These are phyloP conservation scores for Semicossyphus pulcher DNA, from an alignment of 2,113 vertebrate genomes.

Conservation along the genomic window DNA sequence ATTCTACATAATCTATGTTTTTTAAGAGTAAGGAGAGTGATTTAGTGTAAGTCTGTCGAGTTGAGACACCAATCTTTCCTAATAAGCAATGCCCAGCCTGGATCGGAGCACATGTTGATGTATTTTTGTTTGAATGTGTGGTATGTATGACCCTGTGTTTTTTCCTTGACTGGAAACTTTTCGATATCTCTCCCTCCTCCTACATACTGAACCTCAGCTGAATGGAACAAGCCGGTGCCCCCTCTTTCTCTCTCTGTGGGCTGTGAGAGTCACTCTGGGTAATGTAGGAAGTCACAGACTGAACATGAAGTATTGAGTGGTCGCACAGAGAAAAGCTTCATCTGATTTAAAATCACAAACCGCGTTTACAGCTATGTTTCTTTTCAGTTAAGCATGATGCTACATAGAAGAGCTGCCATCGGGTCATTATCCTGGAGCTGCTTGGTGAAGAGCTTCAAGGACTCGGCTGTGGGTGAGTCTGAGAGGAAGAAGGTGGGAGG, in stretches of 20 bases:
- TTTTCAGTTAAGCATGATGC: not conserved
- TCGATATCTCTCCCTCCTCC: slow-evolving; percentile 27
- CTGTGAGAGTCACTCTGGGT: slow-evolving; percentile 21
- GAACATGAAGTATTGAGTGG: slow-evolving; percentile 3
- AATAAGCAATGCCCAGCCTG: no score
- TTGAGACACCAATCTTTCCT: no score
- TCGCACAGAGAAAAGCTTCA: not conserved
- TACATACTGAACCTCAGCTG: slow-evolving; percentile 42
- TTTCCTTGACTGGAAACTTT: slow-evolving; percentile 38
- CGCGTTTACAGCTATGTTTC: not conserved
- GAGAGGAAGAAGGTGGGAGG: slow-evolving; percentile 47
- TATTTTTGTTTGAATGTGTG: no score
- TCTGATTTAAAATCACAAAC: not conserved
- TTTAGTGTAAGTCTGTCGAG: no score
- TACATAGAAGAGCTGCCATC: not conserved
- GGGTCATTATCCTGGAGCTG: slow-evolving; percentile 37
- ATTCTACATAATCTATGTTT: no score
- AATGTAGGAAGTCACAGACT: slow-evolving; percentile 33
- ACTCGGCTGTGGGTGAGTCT: slow-evolving; percentile 37
- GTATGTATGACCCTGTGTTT: not conserved
- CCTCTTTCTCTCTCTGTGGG: slow-evolving; percentile 32
- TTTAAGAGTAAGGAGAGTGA: no score
- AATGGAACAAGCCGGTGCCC: slow-evolving; percentile 44
- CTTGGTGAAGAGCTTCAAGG: slow-evolving; percentile 29
- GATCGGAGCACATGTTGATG: not conserved